Evolutionary conservation across 1,140 invertebrate species (phyloP).

Genomic region (Papilio helenus): DNA sequence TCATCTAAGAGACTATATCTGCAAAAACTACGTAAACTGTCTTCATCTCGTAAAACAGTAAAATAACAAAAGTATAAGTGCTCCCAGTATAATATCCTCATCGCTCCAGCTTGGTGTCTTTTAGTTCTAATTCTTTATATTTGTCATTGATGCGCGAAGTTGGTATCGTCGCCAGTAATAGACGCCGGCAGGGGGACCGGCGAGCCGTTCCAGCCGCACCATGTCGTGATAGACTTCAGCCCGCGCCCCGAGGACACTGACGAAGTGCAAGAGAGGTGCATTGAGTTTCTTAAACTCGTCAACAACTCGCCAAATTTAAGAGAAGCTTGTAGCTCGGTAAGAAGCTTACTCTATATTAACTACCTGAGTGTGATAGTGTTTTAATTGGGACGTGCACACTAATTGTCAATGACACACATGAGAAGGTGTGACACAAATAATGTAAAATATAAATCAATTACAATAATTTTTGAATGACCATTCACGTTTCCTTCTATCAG

Average conservation of each 20-base stretch:
- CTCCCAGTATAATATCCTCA: background rate
- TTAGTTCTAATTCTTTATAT: background rate
- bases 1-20: too few relatives aligned
- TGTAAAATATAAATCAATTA: background rate
- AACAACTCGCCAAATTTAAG: background rate
- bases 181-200: slow-evolving; percentile 29
- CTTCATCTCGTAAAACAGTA: too few relatives aligned
- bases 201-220: slow-evolving; percentile 20
- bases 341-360: background rate
- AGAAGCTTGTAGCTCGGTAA: slow-evolving; percentile 19
- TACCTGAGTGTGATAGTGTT: background rate
- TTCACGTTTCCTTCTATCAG: background rate
- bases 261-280: slow-evolving; percentile 29
- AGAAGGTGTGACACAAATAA: background rate
- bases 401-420: background rate
- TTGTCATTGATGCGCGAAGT: slow-evolving; percentile 16
- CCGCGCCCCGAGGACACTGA: slow-evolving; percentile 33
- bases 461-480: background rate
- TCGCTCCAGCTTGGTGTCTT: background rate
- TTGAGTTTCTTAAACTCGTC: slow-evolving; percentile 28
- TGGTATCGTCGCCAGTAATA: slow-evolving; percentile 4
- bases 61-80: background rate
- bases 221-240: slow-evolving; percentile 28
- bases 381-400: background rate
- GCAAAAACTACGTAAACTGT: too few relatives aligned